Conservation (phyloP, 2,888 invertebrate genomes). For the Drosophila diplacantha region DNA sequence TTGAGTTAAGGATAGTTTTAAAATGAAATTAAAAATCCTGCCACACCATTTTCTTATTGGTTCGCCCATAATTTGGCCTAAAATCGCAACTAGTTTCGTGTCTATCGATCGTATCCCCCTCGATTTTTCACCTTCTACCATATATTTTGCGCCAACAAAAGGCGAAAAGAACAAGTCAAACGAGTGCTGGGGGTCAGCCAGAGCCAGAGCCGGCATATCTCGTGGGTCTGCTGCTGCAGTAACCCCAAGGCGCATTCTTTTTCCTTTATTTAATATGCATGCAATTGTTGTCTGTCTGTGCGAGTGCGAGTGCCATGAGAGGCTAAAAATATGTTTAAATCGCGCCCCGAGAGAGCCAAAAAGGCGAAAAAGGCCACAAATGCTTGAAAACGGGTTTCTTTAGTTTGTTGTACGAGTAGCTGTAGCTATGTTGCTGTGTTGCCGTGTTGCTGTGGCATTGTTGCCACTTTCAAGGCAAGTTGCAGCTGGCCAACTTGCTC, state of each 20-base stretch:
- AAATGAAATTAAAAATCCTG: background rate
- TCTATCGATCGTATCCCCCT: slow-evolving; percentile 5
- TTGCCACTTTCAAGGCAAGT: slow-evolving; percentile 58
- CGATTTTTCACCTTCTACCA: background rate
- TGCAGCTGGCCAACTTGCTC: slow-evolving; percentile 56
- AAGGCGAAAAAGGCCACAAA: slow-evolving; percentile 22
- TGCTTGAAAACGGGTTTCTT: slow-evolving; percentile 28
- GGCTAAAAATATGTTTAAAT: slow-evolving; percentile 73
- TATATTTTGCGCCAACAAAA: slow-evolving; percentile 11
- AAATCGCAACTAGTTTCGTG: slow-evolving; percentile 10
- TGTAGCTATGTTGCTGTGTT: slow-evolving; percentile 1
- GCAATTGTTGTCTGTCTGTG: slow-evolving; percentile 54
- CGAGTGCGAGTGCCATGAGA: slow-evolving; percentile 38
- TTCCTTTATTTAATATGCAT: slow-evolving; percentile 64
- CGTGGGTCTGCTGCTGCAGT: slow-evolving; percentile 48
- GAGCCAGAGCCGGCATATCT: slow-evolving; percentile 46
- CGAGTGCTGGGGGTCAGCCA: slow-evolving; percentile 62
- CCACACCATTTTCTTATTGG: background rate
- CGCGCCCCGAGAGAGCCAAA: slow-evolving; percentile 62
- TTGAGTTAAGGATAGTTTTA: background rate
- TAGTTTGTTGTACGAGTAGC: slow-evolving; percentile 9
- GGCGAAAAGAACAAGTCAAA: slow-evolving; percentile 52
- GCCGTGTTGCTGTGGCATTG: slow-evolving; percentile 45
- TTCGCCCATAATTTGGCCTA: slow-evolving; percentile 11
- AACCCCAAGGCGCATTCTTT: slow-evolving; percentile 42